Evolutionary conservation across 2,797 vertebrate genomes (phyloP).

Genomic region (Miichthys miiuy): DNA sequence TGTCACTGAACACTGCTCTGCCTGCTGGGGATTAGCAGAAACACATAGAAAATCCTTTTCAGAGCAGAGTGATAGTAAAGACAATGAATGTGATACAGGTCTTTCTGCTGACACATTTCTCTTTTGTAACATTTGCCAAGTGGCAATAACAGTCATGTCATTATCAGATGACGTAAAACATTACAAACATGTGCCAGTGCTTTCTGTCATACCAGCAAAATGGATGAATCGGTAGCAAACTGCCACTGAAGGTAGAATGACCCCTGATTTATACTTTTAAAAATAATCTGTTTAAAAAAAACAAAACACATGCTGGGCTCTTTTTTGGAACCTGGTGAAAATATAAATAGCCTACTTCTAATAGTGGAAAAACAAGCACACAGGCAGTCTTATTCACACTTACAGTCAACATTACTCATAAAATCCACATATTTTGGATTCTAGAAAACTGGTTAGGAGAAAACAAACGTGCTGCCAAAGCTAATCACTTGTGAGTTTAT

Average conservation of each 20-base stretch:
- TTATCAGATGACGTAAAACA: neutral
- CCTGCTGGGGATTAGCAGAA: conserved; percentile 17
- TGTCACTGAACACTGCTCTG: conserved; percentile 14
- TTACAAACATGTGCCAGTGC: neutral
- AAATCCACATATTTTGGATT: conserved; percentile 25
- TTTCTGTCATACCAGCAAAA: neutral
- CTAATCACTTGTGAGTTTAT: neutral
- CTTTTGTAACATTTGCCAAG: neutral
- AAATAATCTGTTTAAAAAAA: neutral
- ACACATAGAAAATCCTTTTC: neutral
- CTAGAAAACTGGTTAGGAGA: neutral
- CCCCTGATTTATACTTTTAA: neutral
- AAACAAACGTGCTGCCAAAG: conserved; percentile 7
- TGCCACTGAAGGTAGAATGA: neutral
- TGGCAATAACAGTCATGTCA: neutral
- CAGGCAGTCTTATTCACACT: neutral
- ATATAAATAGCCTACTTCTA: neutral
- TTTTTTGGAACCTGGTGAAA: neutral
- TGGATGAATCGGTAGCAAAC: neutral
- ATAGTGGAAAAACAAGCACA: conserved; percentile 1
- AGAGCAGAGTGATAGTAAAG: neutral
- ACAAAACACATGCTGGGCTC: neutral
- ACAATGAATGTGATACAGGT: no score
- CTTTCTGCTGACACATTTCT: neutral
- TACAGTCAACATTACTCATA: conserved; percentile 18